Conservation (phyloP, 2,888 invertebrate genomes). For the Cryptus armator region DNA sequence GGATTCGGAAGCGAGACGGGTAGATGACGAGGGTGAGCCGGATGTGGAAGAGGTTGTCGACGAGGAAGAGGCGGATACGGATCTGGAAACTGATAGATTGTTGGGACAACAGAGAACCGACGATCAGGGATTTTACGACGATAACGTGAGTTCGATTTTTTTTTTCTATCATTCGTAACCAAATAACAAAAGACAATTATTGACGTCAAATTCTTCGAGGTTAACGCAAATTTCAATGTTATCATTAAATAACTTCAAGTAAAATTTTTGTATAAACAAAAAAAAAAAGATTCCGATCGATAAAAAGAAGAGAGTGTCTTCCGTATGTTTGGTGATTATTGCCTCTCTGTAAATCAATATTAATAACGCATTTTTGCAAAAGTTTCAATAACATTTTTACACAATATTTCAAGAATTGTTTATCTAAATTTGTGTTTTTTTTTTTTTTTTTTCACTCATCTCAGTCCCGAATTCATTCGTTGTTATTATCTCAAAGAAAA, state of each 20-base stretch:
- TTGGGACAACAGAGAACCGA: slow-evolving; percentile 98
- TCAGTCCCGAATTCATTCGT: neutral
- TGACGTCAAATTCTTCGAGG: slow-evolving; percentile 7
- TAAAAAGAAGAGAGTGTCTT: no score
- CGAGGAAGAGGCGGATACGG: slow-evolving; percentile 96
- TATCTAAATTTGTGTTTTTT: neutral
- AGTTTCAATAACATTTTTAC: neutral
- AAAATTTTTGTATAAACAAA: neutral
- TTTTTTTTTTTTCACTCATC: neutral
- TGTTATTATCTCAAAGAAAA: neutral
- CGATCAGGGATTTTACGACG: slow-evolving; percentile 96
- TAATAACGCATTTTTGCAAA: no score
- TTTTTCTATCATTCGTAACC: neutral
- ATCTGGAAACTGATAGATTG: slow-evolving; percentile 98
- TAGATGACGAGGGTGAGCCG: slow-evolving; percentile 83
- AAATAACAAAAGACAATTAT: slow-evolving; percentile 33
- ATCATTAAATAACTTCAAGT: neutral
- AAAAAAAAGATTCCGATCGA: neutral
- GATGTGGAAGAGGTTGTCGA: slow-evolving; percentile 82
- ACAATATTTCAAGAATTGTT: neutral
- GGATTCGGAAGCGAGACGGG: slow-evolving; percentile 81
- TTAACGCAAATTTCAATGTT: slow-evolving; percentile 10
- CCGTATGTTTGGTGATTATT: no score
- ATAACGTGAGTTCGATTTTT: slow-evolving; percentile 87
- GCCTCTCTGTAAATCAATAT: no score